Conservation (phyloP, 2,888 invertebrate genomes). For the Pterobdella sp. region DNA sequence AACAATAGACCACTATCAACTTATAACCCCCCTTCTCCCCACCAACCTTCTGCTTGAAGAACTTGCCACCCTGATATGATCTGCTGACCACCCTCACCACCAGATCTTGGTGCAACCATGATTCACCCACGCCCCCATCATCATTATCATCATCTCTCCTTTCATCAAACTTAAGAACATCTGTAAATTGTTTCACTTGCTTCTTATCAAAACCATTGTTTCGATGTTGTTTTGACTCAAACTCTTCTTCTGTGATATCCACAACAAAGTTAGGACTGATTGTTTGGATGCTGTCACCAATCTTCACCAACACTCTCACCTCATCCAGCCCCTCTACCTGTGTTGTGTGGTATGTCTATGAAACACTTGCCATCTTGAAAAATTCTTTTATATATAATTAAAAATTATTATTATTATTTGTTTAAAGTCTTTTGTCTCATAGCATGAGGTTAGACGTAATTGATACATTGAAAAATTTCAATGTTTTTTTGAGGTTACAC, state of each 20-base stretch:
- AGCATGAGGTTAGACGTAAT: too few species aligned
- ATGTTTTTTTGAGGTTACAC: too few species aligned
- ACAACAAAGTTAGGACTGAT: background rate
- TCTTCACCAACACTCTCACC: constrained; percentile 12
- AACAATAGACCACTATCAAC: too few species aligned
- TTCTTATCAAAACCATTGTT: too few species aligned
- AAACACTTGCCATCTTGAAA: too few species aligned
- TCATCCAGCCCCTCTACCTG: constrained; percentile 9
- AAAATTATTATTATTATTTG: too few species aligned
- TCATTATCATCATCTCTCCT: background rate
- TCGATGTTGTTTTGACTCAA: background rate
- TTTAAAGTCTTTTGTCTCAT: too few species aligned
- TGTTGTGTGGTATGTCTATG: too few species aligned
- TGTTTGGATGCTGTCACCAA: background rate
- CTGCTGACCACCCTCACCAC: constrained; percentile 12
- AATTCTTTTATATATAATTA: too few species aligned
- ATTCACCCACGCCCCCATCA: background rate
- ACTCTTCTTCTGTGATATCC: background rate
- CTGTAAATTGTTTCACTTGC: background rate
- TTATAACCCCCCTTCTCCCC: background rate
- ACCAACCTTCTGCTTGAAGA: constrained; percentile 15
- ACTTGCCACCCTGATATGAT: background rate
- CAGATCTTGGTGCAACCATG: constrained; percentile 6
- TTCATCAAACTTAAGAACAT: background rate
- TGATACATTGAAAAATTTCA: too few species aligned